Percentiles rank a stretch among this genome's conserved stretches.
Evolutionary conservation across 2,113 vertebrate species (phyloP).

Genomic region (Nycticebus coucang): DNA sequence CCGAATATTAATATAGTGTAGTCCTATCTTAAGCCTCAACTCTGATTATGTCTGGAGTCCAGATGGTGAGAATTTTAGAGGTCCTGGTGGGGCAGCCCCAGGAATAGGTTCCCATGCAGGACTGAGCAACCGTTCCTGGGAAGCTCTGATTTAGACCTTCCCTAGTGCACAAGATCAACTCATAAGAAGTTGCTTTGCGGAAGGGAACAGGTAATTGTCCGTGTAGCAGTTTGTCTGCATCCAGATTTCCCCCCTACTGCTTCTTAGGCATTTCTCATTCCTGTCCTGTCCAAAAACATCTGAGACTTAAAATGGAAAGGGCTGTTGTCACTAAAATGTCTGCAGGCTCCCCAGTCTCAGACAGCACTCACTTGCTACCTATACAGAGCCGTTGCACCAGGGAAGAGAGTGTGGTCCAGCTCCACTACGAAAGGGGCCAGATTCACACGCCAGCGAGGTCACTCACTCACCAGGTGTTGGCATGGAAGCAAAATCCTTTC

Average conservation of each 20-base stretch:
- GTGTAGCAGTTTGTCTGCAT: neutral
- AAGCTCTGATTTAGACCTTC: neutral
- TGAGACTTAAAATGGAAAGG: neutral
- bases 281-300: neutral
- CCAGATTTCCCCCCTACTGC: neutral
- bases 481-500: neutral
- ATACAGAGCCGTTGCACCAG: neutral
- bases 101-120: neutral
- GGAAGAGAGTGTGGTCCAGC: neutral
- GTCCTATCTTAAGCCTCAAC: neutral
- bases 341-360: neutral
- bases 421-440: neutral
- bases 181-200: neutral
- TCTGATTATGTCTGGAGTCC: neutral
- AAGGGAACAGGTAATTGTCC: neutral
- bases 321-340: neutral
- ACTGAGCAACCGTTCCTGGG: neutral
- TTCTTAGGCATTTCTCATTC: neutral
- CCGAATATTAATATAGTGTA: neutral
- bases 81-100: neutral
- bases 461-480: neutral
- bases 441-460: neutral
- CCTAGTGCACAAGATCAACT: neutral
- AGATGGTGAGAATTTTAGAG: neutral
- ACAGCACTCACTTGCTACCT: neutral